Percentiles rank a stretch among this genome's conserved stretches.
phyloP scores from a whole-genome alignment of 2,888 invertebrate genomes.

The Cantharis nigra region DNA sequence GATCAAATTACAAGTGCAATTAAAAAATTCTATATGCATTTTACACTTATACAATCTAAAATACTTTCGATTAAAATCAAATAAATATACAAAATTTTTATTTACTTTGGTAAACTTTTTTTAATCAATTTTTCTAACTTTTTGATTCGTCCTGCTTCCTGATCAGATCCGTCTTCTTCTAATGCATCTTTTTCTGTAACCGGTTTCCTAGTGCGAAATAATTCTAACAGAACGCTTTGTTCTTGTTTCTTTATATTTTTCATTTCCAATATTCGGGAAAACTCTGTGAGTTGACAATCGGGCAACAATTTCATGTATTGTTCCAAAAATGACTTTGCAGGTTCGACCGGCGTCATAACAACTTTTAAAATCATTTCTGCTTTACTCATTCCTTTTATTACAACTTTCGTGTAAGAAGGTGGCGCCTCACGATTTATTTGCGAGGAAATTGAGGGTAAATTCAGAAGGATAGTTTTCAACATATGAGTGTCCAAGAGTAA shows the following conservation, averaged over 20 bases:
- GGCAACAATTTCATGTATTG: slow-evolving; percentile 90
- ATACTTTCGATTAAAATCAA: background rate
- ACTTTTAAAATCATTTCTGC: slow-evolving; percentile 99
- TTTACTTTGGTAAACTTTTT: slow-evolving; percentile 52
- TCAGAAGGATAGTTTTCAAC: slow-evolving; percentile 90
- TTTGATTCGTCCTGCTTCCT: slow-evolving; percentile 60
- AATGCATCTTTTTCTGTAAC: slow-evolving; percentile 24
- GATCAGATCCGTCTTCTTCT: slow-evolving; percentile 50
- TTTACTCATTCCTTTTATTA: slow-evolving; percentile 85
- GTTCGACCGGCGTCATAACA: slow-evolving; percentile 92
- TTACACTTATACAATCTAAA: background rate
- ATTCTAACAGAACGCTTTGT: slow-evolving; percentile 62
- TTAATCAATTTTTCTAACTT: slow-evolving; percentile 62
- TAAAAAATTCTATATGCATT: background rate
- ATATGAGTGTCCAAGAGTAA: slow-evolving; percentile 91
- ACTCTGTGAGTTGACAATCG: slow-evolving; percentile 86
- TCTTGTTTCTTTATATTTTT: slow-evolving; percentile 72
- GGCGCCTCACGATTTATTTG: slow-evolving; percentile 88
- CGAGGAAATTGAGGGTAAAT: slow-evolving; percentile 91
- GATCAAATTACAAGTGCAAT: background rate
- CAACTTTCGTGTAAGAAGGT: slow-evolving; percentile 80
- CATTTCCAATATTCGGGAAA: slow-evolving; percentile 95
- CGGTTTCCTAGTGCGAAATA: slow-evolving; percentile 58
- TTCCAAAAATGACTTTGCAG: slow-evolving; percentile 79
- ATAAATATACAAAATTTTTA: background rate